These are phyloP conservation scores for Leucophora obtusa DNA, from an alignment of 2,888 invertebrate species.

Conservation along the genomic window DNA sequence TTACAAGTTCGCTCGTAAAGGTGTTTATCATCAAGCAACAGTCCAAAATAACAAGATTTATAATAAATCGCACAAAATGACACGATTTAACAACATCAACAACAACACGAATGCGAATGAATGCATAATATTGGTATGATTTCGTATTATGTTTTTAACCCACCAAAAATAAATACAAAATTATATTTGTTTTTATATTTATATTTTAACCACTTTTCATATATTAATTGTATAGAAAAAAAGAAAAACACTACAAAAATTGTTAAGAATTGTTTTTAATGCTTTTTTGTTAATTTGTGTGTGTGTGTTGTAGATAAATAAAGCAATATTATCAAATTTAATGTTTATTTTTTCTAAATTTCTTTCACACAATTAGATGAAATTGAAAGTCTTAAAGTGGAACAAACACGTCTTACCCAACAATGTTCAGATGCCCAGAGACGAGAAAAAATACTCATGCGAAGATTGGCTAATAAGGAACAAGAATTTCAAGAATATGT, in stretches of 20 bases:
- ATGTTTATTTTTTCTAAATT: slow-evolving; percentile 10
- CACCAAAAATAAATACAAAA: slow-evolving; percentile 65
- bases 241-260: slow-evolving; percentile 36
- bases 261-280: slow-evolving; percentile 51
- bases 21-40: slow-evolving; percentile 57
- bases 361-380: slow-evolving; percentile 70
- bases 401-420: slow-evolving; percentile 88
- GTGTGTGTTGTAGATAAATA: slow-evolving; percentile 26
- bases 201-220: slow-evolving; percentile 50
- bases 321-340: slow-evolving; percentile 21
- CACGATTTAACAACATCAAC: slow-evolving; percentile 64
- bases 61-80: slow-evolving; percentile 61
- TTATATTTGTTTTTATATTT: slow-evolving; percentile 46
- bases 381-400: slow-evolving; percentile 80
- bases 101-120: slow-evolving; percentile 72
- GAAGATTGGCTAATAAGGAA: slow-evolving; percentile 95
- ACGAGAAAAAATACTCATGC: slow-evolving; percentile 94
- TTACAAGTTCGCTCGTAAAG: slow-evolving; percentile 31
- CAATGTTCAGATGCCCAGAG: slow-evolving; percentile 92
- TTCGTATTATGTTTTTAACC: slow-evolving; percentile 76
- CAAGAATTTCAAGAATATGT: slow-evolving; percentile 98
- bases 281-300: slow-evolving; percentile 48
- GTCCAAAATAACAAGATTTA: slow-evolving; percentile 41
- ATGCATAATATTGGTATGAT: slow-evolving; percentile 77
- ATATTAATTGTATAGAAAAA: slow-evolving; percentile 29